Evolutionary conservation across 64 coral and sea anemone species (phyloP).

Genomic region (Acropora tenuis): DNA sequence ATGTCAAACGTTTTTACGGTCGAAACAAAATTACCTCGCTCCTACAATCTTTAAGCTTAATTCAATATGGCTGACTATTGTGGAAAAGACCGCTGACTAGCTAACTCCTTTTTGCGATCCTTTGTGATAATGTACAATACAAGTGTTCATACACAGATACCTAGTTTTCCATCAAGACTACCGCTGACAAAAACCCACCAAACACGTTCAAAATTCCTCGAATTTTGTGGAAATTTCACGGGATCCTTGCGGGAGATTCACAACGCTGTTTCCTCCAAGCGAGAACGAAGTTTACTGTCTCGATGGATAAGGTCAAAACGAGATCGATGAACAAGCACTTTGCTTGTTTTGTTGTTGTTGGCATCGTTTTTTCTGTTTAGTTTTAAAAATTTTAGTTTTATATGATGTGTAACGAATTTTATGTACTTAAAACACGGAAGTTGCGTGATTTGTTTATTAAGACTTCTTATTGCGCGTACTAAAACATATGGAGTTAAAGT

Average conservation of each 20-base stretch:
- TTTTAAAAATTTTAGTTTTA: too few species aligned
- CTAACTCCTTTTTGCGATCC: background rate
- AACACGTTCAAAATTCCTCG: background rate
- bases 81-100: background rate
- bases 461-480: background rate
- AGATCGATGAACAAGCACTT: too few species aligned
- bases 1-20: background rate
- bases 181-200: background rate
- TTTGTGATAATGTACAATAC: background rate
- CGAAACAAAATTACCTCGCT: background rate
- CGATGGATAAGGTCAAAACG: background rate
- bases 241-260: background rate
- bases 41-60: background rate
- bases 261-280: background rate
- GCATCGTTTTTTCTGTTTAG: too few species aligned
- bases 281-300: background rate
- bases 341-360: too few species aligned
- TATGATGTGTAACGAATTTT: too few species aligned
- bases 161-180: background rate
- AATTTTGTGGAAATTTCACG: background rate
- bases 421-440: too few species aligned
- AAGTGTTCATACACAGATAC: background rate
- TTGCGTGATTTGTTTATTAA: background rate
- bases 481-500: constrained; percentile 24
- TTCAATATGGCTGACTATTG: constrained; percentile 29